Evolutionary conservation across 37 sponge, comb jelly and placozoan species (phyloP), one percentile per base, ranked within the genome.

Genomic region (Halichondria panicea): DNA sequence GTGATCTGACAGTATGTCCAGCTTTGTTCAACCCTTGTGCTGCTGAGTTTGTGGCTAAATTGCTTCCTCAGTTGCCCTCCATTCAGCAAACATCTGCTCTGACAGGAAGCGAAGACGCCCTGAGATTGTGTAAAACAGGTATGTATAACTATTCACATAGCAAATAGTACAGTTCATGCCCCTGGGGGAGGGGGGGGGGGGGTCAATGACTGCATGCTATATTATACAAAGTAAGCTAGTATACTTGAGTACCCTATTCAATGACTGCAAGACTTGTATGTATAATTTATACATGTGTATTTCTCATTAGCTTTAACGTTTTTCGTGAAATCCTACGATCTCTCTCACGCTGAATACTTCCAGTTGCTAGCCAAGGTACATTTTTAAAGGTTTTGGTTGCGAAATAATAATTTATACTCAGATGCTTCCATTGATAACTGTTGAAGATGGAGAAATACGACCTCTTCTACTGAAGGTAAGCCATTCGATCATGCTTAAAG

Each of bases 121-220:
- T 83, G 18, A 80, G 68, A 63, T n/a, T 81, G 4, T 77, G 82
- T 68, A 81, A 88, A 37, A 88, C 88, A 58, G 72, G 88, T 88
- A 32, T 1, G 76, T 25, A 3, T 66, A n/a, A 7, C 41, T 57
- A 2, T n/a, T 52, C 11, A 33, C 4, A 18, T 48, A 11, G 15
- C 13, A 48, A 18, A 48, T 48, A 48, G 52, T 48, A 15, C 15
- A 15, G 52, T 11, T 18, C 52, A 48, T 15, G 11, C 52, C 15
- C n/a, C n/a, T n/a, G n/a, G 9, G 1, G 32, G 27, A 42, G 27
- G 4, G 2, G n/a, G n/a, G n/a, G n/a, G n/a, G n/a, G n/a, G n/a
- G n/a, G n/a, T n/a, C n/a, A n/a, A n/a, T n/a, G n/a, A n/a, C n/a
- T n/a, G n/a, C n/a, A n/a, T n/a, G n/a, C n/a, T n/a, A n/a, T n/a